Evolutionary conservation across 2,888 invertebrate genomes (phyloP).

Genomic region (Temnothorax unifasciatus): DNA sequence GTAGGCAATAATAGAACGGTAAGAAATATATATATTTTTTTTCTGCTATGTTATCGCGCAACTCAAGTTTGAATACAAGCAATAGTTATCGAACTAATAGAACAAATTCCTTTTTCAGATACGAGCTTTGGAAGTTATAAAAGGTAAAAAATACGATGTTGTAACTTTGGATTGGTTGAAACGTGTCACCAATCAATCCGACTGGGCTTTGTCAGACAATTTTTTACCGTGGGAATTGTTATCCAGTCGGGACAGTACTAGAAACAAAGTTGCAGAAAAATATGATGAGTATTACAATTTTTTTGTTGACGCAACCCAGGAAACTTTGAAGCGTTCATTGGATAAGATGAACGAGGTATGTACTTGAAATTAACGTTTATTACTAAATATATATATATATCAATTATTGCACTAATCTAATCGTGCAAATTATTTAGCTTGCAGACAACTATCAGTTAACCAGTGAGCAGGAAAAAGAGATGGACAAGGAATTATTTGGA

Average conservation of each 20-base stretch:
- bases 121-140: constrained; percentile 88
- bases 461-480: constrained; percentile 54
- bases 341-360: constrained; percentile 81
- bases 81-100: neutral
- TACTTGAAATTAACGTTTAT: neutral
- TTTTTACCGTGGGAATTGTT: constrained; percentile 91
- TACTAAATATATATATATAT: neutral
- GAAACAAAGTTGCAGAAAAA: constrained; percentile 87
- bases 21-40: constrained; percentile 74
- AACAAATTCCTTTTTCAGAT: constrained; percentile 76
- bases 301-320: constrained; percentile 88
- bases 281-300: constrained; percentile 93
- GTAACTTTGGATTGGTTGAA: constrained; percentile 92
- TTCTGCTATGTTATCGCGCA: constrained; percentile 82
- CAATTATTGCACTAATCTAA: constrained; percentile 6
- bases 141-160: constrained; percentile 89
- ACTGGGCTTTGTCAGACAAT: constrained; percentile 83
- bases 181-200: constrained; percentile 77
- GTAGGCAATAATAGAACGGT: constrained; percentile 80
- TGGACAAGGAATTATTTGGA: constrained; percentile 79
- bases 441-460: constrained; percentile 45
- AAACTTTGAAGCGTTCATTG: constrained; percentile 88
- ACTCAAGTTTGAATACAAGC: neutral
- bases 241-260: constrained; percentile 87
- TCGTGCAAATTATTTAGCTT: neutral